phyloP scores from a whole-genome alignment of 92 coral and sea anemone genomes.

The Umimayanthus kanabou region DNA sequence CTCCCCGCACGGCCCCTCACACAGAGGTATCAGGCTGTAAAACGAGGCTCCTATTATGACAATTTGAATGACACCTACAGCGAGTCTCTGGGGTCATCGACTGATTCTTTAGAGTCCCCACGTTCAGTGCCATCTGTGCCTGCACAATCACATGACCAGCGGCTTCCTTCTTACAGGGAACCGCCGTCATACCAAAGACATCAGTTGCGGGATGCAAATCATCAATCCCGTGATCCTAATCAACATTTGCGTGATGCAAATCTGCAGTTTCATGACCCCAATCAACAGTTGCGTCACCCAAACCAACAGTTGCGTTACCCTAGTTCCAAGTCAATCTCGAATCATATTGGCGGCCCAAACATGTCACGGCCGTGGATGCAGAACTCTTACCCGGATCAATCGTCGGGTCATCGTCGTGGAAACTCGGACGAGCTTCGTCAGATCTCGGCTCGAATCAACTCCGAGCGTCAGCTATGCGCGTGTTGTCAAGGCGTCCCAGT shows the following conservation, averaged over 20 bases:
- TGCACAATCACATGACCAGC: constrained; percentile 14
- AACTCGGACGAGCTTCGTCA: constrained; percentile 61
- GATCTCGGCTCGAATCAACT: constrained; percentile 64
- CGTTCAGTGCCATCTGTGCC: not conserved
- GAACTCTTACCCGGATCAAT: constrained; percentile 25
- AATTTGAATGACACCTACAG: constrained; percentile 7
- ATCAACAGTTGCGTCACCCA: constrained; percentile 26
- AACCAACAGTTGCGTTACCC: not conserved
- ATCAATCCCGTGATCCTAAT: not conserved
- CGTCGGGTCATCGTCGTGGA: constrained; percentile 5
- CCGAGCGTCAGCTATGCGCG: constrained; percentile 75
- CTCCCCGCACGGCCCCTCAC: not conserved
- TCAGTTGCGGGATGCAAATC: constrained; percentile 17
- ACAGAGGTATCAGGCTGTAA: constrained; percentile 17
- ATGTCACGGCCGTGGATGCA: constrained; percentile 41
- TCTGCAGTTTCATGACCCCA: constrained; percentile 9
- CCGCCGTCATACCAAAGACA: constrained; percentile 39
- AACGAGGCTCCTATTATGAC: constrained; percentile 37
- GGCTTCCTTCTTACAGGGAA: constrained; percentile 26
- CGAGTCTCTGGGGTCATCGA: constrained; percentile 13
- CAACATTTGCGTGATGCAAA: not conserved
- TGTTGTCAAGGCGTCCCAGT: constrained; percentile 65
- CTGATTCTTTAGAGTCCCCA: constrained; percentile 19
- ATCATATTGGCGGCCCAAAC: constrained; percentile 10
- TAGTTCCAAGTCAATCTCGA: not conserved